Evolutionary conservation across 2,888 invertebrate genomes (phyloP).

Genomic region (Macrosiphum euphorbiae): DNA sequence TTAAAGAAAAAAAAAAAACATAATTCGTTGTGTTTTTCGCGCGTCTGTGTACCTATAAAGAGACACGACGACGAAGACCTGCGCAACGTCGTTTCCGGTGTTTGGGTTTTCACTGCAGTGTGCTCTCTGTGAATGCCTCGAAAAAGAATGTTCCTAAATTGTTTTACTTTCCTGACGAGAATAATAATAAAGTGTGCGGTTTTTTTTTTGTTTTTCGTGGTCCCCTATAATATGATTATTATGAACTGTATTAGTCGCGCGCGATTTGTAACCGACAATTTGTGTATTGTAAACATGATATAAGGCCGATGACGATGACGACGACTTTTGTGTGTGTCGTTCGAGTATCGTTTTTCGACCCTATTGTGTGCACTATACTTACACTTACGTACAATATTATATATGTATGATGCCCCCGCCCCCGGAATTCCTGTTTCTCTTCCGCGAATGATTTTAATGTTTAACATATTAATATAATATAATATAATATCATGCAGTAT

Average conservation of each 20-base stretch:
- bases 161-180: constrained; percentile 39
- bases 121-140: constrained; percentile 1
- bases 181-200: constrained; percentile 6
- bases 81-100: constrained; percentile 27
- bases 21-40: constrained; percentile 24
- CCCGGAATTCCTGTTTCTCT: neutral
- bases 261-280: neutral
- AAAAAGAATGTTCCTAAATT: constrained; percentile 63
- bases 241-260: neutral
- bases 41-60: neutral
- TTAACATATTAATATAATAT: constrained; percentile 7
- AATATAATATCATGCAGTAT: neutral
- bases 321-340: neutral
- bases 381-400: neutral
- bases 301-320: neutral
- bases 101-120: constrained; percentile 23
- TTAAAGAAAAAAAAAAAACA: neutral
- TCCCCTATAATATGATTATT: neutral
- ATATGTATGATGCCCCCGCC: neutral
- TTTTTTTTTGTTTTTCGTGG: neutral
- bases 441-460: neutral
- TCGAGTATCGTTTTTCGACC: neutral
- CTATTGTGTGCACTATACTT: neutral
- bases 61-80: neutral
- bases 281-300: neutral